Percentiles rank a stretch among this genome's conserved stretches.
Evolutionary conservation across 64 coral and sea anemone genomes (phyloP).

Genomic region (Pocillopora verrucosa): DNA sequence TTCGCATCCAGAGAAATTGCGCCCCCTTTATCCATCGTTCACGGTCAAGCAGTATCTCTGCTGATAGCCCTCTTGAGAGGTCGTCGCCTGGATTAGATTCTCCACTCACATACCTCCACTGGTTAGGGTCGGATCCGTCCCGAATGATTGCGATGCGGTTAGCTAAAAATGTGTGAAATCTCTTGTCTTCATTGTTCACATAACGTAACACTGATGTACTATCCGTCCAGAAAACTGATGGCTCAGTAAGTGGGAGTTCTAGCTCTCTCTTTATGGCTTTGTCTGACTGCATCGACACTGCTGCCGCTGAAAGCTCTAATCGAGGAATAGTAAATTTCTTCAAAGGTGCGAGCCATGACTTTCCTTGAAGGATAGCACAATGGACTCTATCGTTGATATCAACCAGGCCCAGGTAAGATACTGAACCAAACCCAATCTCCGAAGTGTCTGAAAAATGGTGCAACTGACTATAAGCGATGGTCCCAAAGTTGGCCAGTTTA

Average conservation of each 20-base stretch:
- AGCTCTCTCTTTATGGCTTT: conserved; percentile 29
- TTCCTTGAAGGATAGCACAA: conserved; percentile 25
- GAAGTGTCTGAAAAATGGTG: conserved; percentile 43
- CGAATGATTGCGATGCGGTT: conserved; percentile 26
- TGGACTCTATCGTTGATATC: not conserved
- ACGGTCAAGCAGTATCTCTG: not conserved
- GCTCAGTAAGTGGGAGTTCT: not conserved
- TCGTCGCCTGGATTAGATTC: no score
- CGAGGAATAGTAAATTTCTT: conserved; percentile 35
- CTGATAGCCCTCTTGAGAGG: conserved; percentile 17
- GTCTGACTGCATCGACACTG: not conserved
- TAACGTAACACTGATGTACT: conserved; percentile 31
- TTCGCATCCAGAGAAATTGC: conserved; percentile 17
- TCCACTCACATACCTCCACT: conserved; percentile 41
- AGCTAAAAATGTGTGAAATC: conserved; percentile 47
- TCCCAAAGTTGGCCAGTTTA: conserved; percentile 52
- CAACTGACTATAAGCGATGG: no score
- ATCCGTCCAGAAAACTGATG: conserved; percentile 16
- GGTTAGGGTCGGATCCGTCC: conserved; percentile 25
- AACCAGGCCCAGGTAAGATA: conserved; percentile 6
- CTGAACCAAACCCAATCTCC: conserved; percentile 32
- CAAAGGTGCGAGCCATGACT: conserved; percentile 31
- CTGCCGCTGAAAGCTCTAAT: conserved; percentile 38
- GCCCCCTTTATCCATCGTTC: conserved; percentile 16
- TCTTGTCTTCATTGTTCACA: conserved; percentile 23